phyloP scores from a whole-genome alignment of 1,140 invertebrate species.

The Glomeris maerens region DNA sequence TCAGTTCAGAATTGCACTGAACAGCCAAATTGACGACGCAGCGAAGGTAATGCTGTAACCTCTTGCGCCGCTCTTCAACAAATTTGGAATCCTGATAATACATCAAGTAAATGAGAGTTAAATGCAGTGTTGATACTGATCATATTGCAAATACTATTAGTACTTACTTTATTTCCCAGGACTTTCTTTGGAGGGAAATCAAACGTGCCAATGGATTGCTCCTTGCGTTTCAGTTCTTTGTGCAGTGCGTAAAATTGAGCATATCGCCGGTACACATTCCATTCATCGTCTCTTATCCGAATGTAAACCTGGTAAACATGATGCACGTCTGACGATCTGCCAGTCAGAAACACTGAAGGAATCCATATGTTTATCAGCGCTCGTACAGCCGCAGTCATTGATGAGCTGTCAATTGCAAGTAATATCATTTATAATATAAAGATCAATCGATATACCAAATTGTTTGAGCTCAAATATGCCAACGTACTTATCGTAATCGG shows the following conservation, averaged over 20 bases:
- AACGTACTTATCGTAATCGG: slow-evolving; percentile 22
- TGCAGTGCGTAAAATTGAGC: slow-evolving; percentile 76
- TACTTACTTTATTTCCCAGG: slow-evolving; percentile 64
- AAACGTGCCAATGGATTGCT: slow-evolving; percentile 57
- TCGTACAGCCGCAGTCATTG: slow-evolving; percentile 19
- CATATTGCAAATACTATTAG: not conserved
- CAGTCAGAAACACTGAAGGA: slow-evolving; percentile 74
- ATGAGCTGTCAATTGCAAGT: slow-evolving; percentile 13
- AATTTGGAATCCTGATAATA: slow-evolving; percentile 51
- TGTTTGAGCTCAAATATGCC: not conserved
- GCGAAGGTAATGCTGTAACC: slow-evolving; percentile 62
- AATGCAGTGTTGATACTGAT: not conserved
- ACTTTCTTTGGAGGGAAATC: slow-evolving; percentile 90
- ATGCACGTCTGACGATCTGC: slow-evolving; percentile 54
- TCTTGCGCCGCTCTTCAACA: slow-evolving; percentile 58
- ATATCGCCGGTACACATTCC: slow-evolving; percentile 85
- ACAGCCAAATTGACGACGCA: slow-evolving; percentile 52
- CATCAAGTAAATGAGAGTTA: not conserved
- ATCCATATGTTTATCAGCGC: slow-evolving; percentile 75
- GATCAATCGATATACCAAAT: not conserved
- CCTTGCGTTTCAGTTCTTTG: slow-evolving; percentile 61
- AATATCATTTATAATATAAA: slow-evolving; percentile 2
- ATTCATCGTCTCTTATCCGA: slow-evolving; percentile 70
- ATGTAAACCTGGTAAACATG: slow-evolving; percentile 82
- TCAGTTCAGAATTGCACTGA: slow-evolving; percentile 50